A percentile compares a stretch with the other conserved stretches of the same genome.
Evolutionary conservation across 2,888 invertebrate species (phyloP).

Genomic region (Archips xylosteana): DNA sequence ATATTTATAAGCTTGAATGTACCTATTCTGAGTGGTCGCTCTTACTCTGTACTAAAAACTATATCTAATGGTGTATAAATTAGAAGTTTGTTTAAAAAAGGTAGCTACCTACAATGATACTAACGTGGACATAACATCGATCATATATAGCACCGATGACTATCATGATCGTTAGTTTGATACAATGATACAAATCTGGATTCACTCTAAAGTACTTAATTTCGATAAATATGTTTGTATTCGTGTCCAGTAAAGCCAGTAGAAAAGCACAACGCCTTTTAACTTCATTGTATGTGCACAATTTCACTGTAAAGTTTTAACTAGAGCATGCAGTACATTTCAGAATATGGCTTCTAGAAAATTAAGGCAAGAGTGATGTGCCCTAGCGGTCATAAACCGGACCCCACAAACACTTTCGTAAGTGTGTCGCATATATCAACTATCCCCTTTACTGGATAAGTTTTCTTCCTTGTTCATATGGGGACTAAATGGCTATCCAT

Average conservation of each 20-base stretch:
- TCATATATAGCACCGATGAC: too few species aligned
- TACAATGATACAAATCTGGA: too few species aligned
- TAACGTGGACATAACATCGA: too few species aligned
- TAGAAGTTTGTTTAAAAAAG: too few species aligned
- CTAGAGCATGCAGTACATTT: background rate
- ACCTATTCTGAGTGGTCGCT: too few species aligned
- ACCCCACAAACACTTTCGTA: conserved; percentile 18
- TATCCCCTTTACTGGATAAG: conserved; percentile 9
- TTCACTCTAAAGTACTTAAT: too few species aligned
- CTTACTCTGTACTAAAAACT: too few species aligned
- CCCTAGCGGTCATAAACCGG: conserved; percentile 17
- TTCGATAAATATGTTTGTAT: too few species aligned
- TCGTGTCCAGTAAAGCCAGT: background rate
- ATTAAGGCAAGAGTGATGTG: conserved; percentile 18
- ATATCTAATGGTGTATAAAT: too few species aligned
- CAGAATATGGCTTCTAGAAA: conserved; percentile 18
- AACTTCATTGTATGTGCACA: background rate
- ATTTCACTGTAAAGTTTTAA: conserved; percentile 1
- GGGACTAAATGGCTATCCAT: conserved; percentile 3
- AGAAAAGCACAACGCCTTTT: background rate
- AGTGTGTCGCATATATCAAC: conserved; percentile 21
- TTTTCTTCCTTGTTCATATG: conserved; percentile 10
- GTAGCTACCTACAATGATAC: too few species aligned
- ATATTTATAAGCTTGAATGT: too few species aligned
- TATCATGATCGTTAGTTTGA: too few species aligned